phyloP scores from a whole-genome alignment of 2,888 invertebrate species.

The Pharmacophagus antenor region DNA sequence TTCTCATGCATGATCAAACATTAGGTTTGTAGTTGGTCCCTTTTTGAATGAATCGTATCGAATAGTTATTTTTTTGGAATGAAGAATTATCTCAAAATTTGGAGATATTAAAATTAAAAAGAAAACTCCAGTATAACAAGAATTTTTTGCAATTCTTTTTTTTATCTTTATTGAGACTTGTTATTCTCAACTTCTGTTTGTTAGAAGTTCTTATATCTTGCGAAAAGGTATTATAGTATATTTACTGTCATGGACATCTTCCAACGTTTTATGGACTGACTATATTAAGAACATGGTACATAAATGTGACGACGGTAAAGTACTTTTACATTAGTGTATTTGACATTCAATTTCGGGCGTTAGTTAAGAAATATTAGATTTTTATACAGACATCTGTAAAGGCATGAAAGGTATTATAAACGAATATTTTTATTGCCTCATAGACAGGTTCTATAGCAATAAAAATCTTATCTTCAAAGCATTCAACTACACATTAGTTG shows the following conservation, averaged over 20 bases:
- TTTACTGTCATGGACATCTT: conserved; percentile 12
- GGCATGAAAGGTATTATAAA: background rate
- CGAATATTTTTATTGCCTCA: background rate
- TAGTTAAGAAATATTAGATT: conserved; percentile 8
- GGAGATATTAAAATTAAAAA: too few species aligned
- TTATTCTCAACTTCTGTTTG: too few species aligned
- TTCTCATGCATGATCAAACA: too few species aligned
- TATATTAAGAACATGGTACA: conserved; percentile 15
- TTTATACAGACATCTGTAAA: background rate
- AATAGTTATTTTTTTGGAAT: too few species aligned
- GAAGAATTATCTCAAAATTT: too few species aligned
- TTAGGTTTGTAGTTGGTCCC: too few species aligned
- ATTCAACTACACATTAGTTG: background rate
- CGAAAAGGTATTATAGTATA: background rate
- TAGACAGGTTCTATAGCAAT: background rate
- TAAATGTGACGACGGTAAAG: conserved; percentile 29
- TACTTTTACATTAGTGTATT: conserved; percentile 19
- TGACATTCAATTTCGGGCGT: conserved; percentile 21
- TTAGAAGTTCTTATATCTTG: too few species aligned
- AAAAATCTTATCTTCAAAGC: background rate
- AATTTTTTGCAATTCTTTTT: too few species aligned
- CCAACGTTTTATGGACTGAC: background rate
- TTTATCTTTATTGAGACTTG: too few species aligned
- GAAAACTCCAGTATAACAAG: too few species aligned
- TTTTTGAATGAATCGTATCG: too few species aligned